Evolutionary conservation across 2,888 invertebrate species (phyloP), one percentile per base, ranked within the genome.

Genomic region (Philaethria dido): DNA sequence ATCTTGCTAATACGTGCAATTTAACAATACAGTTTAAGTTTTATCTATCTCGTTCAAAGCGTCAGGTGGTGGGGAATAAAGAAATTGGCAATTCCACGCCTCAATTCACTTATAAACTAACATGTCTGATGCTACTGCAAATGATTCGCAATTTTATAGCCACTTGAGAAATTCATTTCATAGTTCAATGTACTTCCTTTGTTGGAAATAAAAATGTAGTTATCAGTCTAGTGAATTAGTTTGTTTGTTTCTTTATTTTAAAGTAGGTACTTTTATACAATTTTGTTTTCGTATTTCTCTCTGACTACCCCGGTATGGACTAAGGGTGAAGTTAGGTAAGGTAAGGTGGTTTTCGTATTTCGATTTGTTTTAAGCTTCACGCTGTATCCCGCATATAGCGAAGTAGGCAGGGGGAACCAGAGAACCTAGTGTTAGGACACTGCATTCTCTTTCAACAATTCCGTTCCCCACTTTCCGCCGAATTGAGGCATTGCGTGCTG

Each of bases 41-140:
- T 14, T 55, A 22, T 47, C 39, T 55, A 20, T 36, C 3, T 39
- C 14, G 14, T 20, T 55, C 20, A 39, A 36, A 55, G 39, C 39
- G 55, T 57, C 55, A 57, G 55, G n/a, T 57, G 55, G 20, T 57
- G 39, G 39, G 55, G 42, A 36, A 57, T 57, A 57, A 57, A 57
- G 55, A 57, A 57, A 57, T 57, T 57, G 55, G 39, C 55, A 57
- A 57, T 57, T n/a, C 55, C 39, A 57, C 55, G 55, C 22, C 55
- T 22, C 22, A n/a, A 42, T 42, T 57, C 55, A 39, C 55, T 57
- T 57, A 57, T 39, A 39, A n/a, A 57, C 57, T 57, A 57, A 42
- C 57, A 57, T 42, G 39, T 25, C 42, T 39, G 55, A 55, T 55
- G 36, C 22, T n/a, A 39, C 57, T 42, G 42, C 57, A 57, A 57